Base-by-base conservation (phyloP, 1,140 invertebrate species). In the Eulimnadia texana region DNA sequence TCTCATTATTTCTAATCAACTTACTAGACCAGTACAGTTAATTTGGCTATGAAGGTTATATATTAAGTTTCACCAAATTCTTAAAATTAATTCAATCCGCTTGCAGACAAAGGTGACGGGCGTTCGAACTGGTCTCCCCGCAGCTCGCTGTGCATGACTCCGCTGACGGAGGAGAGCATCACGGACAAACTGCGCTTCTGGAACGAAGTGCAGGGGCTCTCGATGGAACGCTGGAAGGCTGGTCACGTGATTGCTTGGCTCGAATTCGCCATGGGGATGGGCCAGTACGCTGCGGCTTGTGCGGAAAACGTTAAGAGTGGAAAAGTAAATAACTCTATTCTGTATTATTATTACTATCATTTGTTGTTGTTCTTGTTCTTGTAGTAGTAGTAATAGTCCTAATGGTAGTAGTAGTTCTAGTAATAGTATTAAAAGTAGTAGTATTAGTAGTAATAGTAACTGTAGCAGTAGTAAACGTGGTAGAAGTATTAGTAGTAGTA, bases 281-380 rank as follows among this genome's bases (percentile, higher is more conserved):
- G 90, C 0, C 89, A 93, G 67, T 94, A 94, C 68, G 89, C 89
- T 1, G 82, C 84, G 11, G 78, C 84, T 59, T 93, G 91, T 71
- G 86, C 88, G 20, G 88, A 93, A 70, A 94, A 95, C 72, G 84
- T 96, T 52, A 93, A 94, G 71, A 93, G 90, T 72, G 92, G 92
- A 66, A 94, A 93, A 81, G 90, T 90, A 71, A 61, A 63, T 42
- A 42, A 42, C 33, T 42, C 33, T 9, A 42, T 42, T 42, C 6
- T 42, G 16, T 42, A 42, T 9, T 16, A 42, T 42, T 6, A 6
- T 42, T 9, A 42, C 16, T 42, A 42, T 9, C 33, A 9, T 9
- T 42, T n/a, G 20, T 50, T 20, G 22, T 20, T 54, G n/a, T n/a
- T n/a, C 52, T 54, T 54, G 13, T 19, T 3, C 50, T 25, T 54